phyloP scores from a whole-genome alignment of 2,888 invertebrate species.

The Zhuqinia jingwanae region DNA sequence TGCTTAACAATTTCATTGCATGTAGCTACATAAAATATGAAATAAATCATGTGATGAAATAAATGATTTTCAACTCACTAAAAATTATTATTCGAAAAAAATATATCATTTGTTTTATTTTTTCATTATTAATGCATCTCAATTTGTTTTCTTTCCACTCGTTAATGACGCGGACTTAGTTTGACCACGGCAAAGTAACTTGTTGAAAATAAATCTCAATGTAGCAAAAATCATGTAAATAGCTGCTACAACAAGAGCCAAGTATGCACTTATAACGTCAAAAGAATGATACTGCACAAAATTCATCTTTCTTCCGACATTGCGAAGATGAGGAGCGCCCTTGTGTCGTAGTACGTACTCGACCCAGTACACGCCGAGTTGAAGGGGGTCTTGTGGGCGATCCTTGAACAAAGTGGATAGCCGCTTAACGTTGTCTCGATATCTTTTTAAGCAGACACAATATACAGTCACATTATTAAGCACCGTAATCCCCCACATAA shows the following conservation, averaged over 20 bases:
- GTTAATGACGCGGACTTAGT: background rate
- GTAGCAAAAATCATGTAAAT: constrained; percentile 26
- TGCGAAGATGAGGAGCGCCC: constrained; percentile 78
- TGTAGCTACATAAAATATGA: too few species aligned
- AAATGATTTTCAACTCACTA: too few species aligned
- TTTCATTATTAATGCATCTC: background rate
- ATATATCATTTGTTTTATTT: too few species aligned
- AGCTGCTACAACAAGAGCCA: constrained; percentile 80
- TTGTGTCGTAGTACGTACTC: constrained; percentile 71
- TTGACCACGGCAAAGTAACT: constrained; percentile 22
- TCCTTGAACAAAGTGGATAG: constrained; percentile 65
- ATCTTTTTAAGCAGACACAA: constrained; percentile 42
- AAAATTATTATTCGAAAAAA: too few species aligned
- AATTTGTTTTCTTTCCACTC: constrained; percentile 10
- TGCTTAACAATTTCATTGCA: too few species aligned
- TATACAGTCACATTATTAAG: too few species aligned
- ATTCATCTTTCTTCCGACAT: constrained; percentile 74
- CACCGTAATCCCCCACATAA: too few species aligned
- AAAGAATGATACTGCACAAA: constrained; percentile 74
- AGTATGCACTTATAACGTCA: constrained; percentile 84
- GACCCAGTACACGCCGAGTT: constrained; percentile 68
- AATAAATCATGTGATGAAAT: too few species aligned
- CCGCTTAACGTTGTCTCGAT: constrained; percentile 55
- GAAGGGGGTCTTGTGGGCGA: constrained; percentile 51
- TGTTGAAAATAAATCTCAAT: constrained; percentile 22